Evolutionary conservation across 2,797 vertebrate genomes (phyloP), one percentile per base, ranked within the genome.

Genomic region (Cacajao melanocephalus): DNA sequence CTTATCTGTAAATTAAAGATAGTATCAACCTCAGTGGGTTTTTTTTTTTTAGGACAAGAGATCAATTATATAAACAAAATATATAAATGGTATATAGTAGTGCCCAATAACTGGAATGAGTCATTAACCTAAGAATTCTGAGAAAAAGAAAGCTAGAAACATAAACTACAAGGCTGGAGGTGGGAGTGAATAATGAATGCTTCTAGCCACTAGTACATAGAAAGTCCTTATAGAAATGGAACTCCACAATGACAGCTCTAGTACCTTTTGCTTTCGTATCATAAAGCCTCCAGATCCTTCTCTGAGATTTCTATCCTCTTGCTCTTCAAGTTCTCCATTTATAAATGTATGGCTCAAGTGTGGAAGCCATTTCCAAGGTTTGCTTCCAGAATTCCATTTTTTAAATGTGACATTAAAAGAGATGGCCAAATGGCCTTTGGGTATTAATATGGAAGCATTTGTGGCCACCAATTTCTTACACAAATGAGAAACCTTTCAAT

Each of bases 381-480:
- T 92, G 12, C 30, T 86, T 92, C 86, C 90, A 82, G 58, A 80
- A 88, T 88, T 78, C 33, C 7, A 26, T 10, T 61, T 92, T 98
- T 83, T 70, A 88, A 96, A 83, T 76, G 17, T 55, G 48, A 87
- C n/a, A 28, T 70, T 58, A 75, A 80, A 92, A 89, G 46, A 20
- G n/a, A 81, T 26, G 44, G 36, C 13, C 46, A 73, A 82, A n/a
- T 24, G 26, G 19, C 5, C 7, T 57, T 95, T 83, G 61, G 72
- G 24, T n/a, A 5, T 91, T 83, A 57, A 4, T 55, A 67, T 44
- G 14, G 14, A 22, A 78, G 13, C 52, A 78, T n/a, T 52, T 4
- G 79, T 67, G 50, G 28, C 41, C 36, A 72, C 36, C 11, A 83
- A 93, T 84, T 90, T 88, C 30, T 28, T 82, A 52, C 8, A 2